Evolutionary conservation across 2,113 vertebrate genomes (phyloP), one percentile per base, ranked within the genome.

Genomic region (Picathartes gymnocephalus): DNA sequence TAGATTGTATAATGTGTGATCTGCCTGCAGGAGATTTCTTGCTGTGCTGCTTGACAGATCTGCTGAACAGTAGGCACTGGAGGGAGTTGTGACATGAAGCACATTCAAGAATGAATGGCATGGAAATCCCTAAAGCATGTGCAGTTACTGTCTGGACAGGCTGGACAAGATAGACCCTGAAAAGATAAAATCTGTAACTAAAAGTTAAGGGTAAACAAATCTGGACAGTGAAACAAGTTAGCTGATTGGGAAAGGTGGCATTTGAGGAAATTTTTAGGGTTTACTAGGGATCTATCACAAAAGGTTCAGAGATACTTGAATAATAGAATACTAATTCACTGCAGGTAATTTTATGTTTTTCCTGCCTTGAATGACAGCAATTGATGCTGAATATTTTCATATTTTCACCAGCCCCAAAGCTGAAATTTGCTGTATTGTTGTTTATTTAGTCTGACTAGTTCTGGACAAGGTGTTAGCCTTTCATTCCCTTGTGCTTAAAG

Each of bases 371-470:
- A 56, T 47, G 48, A 58, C 25, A 48, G 51, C 16, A 85, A 20
- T 39, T 48, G 42, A 40, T 62, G 17, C n/a, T 78, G 47, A 81
- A 81, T 61, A 51, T 68, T 78, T 90, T 37, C 20, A 25, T 16
- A 7, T 85, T 78, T 77, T 93, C 71, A 58, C 19, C 21, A 86
- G 10, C 31, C 39, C 31, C 45, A 54, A 81, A 94, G 57, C 66
- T 85, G 87, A 93, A 72, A 77, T 82, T 82, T 48, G 9, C 47
- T 33, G 7, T 69, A 7, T 5, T 88, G 21, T 23, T 92, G n/a
- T 86, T 94, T 94, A 48, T 87, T 87, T 88, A 95, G 80, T 80
- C 60, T 92, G 62, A 82, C 39, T 76, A 33, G 7, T 68, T 74
- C 71, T 86, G 68, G 33, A 42, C 56, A 90, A 95, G 86, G 83